Evolutionary conservation across 2,888 invertebrate genomes (phyloP), one percentile per base, ranked within the genome.

Genomic region (Macrophya annulata): DNA sequence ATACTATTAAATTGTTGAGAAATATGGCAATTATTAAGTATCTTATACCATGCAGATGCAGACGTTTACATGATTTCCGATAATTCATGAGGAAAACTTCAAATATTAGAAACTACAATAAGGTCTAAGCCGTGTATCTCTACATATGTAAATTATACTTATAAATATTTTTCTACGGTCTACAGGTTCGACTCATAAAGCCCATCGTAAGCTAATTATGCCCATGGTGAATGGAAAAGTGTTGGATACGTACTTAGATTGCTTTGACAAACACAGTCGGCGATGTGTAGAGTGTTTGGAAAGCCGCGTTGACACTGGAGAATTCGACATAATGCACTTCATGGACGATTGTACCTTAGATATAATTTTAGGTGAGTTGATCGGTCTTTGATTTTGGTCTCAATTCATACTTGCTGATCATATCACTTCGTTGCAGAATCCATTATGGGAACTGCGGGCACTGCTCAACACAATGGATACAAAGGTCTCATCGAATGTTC

Each of bases 391-490:
- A n/a, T 37, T 37, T 4, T 17, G 8, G 6, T 82, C 51, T 82
- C 9, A 12, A 5, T 9, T 15, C 31, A 62, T 10, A 31, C 8
- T 8, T 43, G 15, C 5, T 31, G 25, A 45, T 15, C 15, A 48
- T 51, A 31, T 83, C 10, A n/a, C n/a, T 21, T 59, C 6, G 17
- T 48, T 48, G 17, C 77, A 89, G 90, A 89, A 21, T 89, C 90
- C 0, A 87, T 90, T 55, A 86, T 90, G 84, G 90, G 90, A 45
- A 55, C 87, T n/a, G 86, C 88, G 8, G 88, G 87, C 17, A 87
- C 77, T 25, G 84, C 87, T 9, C 88, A 89, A 51, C 85, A 83
- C 43, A 85, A 87, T 37, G 87, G 86, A 25, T 84, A 88, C 84
- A 85, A 87, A 76, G 87, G 88, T 3, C 85, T 90, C 0, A 86